These are phyloP conservation scores for Epinephelus fuscoguttatus DNA, from an alignment of 2,113 vertebrate genomes.

Conservation along the genomic window DNA sequence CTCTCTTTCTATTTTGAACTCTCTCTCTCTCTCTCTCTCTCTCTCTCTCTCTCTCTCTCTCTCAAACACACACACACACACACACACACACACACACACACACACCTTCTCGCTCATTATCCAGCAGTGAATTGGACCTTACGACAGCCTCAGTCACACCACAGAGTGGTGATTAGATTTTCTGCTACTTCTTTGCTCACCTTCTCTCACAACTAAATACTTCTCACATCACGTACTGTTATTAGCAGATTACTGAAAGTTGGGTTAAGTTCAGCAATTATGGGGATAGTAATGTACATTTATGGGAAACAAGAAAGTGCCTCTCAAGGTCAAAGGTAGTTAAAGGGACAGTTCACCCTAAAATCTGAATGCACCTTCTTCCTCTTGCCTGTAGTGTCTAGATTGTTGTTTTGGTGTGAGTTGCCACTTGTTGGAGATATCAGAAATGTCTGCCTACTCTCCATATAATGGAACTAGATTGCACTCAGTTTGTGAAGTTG, in stretches of 20 bases:
- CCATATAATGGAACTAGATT: too few species aligned
- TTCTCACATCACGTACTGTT: conserved; percentile 31
- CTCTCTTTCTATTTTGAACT: not conserved
- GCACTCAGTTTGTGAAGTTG: too few species aligned
- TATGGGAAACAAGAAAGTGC: not conserved
- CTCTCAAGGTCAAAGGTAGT: conserved; percentile 23
- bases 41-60: not conserved
- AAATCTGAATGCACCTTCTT: too few species aligned
- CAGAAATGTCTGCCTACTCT: too few species aligned
- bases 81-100: conserved; percentile 29
- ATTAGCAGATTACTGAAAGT: conserved; percentile 24
- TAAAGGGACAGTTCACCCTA: too few species aligned
- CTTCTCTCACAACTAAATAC: conserved; percentile 13
- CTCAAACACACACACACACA: not conserved
- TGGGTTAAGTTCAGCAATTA: conserved; percentile 31
- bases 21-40: not conserved
- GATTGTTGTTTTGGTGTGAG: too few species aligned
- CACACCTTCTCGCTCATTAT: conserved; percentile 55
- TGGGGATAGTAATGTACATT: conserved; percentile 14
- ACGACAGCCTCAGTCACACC: conserved; percentile 48
- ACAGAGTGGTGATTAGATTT: conserved; percentile 30
- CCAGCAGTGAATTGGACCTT: conserved; percentile 42
- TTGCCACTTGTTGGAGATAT: too few species aligned
- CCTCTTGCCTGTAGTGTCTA: too few species aligned
- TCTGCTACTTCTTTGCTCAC: conserved; percentile 32